A percentile compares a stretch with the other conserved stretches of the same genome.
Conservation (phyloP, 2,797 vertebrate species). For the Allenopithecus nigroviridis region DNA sequence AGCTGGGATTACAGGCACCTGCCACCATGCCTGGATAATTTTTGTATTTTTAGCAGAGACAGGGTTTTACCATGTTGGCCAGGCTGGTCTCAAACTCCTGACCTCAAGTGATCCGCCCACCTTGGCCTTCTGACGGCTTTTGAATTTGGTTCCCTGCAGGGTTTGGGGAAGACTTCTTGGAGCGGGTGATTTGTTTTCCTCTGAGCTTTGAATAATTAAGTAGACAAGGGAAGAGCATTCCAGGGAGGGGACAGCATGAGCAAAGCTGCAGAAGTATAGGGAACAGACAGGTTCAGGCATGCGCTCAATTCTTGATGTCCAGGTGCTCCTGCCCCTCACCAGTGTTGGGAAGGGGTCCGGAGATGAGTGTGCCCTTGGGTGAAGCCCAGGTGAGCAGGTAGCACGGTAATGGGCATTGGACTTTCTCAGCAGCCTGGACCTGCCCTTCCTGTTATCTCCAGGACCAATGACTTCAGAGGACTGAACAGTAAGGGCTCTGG, state of each 20-base stretch:
- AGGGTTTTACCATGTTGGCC: neutral
- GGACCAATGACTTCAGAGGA: neutral
- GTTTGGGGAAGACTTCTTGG: neutral
- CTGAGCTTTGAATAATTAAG: neutral
- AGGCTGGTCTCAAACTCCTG: neutral
- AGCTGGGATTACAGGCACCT: neutral
- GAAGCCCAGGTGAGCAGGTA: neutral
- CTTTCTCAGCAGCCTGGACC: neutral
- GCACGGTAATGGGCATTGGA: neutral
- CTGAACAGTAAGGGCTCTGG: no score
- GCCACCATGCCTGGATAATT: neutral
- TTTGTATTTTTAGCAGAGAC: neutral
- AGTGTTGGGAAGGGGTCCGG: neutral
- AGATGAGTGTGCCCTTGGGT: neutral
- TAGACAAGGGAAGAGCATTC: neutral
- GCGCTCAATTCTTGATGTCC: no score
- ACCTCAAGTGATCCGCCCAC: accelerated
- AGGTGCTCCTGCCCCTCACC: neutral
- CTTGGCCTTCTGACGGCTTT: neutral
- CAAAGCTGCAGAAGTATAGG: neutral
- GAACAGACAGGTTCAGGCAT: accelerated
- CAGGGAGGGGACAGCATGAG: accelerated
- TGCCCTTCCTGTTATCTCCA: neutral
- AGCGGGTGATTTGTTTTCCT: neutral
- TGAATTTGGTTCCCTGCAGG: neutral